Evolutionary conservation across 2,888 invertebrate genomes (phyloP).

Genomic region (Parelbella ahira): DNA sequence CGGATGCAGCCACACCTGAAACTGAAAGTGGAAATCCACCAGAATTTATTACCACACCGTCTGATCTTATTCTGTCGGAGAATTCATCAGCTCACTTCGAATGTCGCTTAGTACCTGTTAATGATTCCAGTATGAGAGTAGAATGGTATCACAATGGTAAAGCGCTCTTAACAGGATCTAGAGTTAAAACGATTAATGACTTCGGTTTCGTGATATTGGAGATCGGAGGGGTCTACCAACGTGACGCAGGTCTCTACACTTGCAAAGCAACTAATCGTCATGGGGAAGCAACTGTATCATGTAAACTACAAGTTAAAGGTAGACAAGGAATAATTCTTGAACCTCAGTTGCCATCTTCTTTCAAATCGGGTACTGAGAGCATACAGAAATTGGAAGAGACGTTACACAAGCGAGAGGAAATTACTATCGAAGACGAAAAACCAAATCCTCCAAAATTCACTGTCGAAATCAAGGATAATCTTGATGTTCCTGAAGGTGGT

Average conservation of each 20-base stretch:
- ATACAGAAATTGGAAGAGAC: slow-evolving; percentile 94
- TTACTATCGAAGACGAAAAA: slow-evolving; percentile 88
- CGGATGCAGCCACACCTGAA: slow-evolving; percentile 85
- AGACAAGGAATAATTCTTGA: slow-evolving; percentile 94
- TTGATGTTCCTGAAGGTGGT: slow-evolving; percentile 91
- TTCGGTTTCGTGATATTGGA: slow-evolving; percentile 99
- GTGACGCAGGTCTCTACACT: slow-evolving; percentile 95
- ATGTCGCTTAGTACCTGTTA: slow-evolving; percentile 92
- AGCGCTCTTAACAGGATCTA: slow-evolving; percentile 92
- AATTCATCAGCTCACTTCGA: slow-evolving; percentile 96
- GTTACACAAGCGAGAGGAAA: slow-evolving; percentile 92
- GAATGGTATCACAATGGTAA: slow-evolving; percentile 99
- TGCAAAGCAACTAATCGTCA: slow-evolving; percentile 96
- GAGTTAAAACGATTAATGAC: slow-evolving; percentile 97
- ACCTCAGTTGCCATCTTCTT: slow-evolving; percentile 92
- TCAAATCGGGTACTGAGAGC: slow-evolving; percentile 93
- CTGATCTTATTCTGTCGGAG: slow-evolving; percentile 90
- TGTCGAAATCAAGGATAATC: slow-evolving; percentile 90
- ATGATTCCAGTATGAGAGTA: slow-evolving; percentile 95
- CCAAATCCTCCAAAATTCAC: slow-evolving; percentile 93
- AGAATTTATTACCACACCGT: slow-evolving; percentile 92
- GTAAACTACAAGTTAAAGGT: slow-evolving; percentile 92
- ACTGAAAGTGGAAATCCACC: slow-evolving; percentile 93
- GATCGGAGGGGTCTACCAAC: slow-evolving; percentile 95
- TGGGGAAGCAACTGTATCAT: slow-evolving; percentile 93